These are phyloP conservation scores for Pseudomyrmex gracilis DNA, from an alignment of 1,140 invertebrate species.

Conservation along the genomic window DNA sequence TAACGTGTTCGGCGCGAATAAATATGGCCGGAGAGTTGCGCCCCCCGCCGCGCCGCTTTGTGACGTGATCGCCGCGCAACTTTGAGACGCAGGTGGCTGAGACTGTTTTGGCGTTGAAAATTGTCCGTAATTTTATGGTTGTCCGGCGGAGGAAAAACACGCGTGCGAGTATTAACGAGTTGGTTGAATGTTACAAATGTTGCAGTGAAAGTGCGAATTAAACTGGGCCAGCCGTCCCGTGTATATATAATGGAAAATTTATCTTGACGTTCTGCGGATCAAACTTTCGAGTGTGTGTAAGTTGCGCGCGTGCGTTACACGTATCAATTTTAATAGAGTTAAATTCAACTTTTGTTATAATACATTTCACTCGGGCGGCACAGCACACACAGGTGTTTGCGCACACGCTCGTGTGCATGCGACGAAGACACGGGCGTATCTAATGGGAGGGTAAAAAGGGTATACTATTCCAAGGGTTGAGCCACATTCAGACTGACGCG, in stretches of 20 bases:
- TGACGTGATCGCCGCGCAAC: slow-evolving; percentile 36
- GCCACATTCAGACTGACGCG: slow-evolving; percentile 68
- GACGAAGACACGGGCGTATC: slow-evolving; percentile 53
- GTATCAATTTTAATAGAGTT: slow-evolving; percentile 16
- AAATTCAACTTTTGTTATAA: slow-evolving; percentile 47
- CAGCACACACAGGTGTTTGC: not conserved
- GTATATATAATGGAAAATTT: slow-evolving; percentile 19
- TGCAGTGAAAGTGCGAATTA: slow-evolving; percentile 38
- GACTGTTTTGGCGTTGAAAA: slow-evolving; percentile 50
- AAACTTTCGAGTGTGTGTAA: slow-evolving; percentile 22
- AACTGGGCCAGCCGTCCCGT: slow-evolving; percentile 10
- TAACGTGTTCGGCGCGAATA: slow-evolving; percentile 45
- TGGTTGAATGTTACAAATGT: slow-evolving; percentile 38
- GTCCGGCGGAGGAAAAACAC: slow-evolving; percentile 40
- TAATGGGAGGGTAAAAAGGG: slow-evolving; percentile 65
- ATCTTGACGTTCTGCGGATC: not conserved
- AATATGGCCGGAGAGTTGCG: slow-evolving; percentile 41
- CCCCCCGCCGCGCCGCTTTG: too few relatives aligned
- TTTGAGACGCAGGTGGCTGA: slow-evolving; percentile 49
- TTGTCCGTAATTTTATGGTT: slow-evolving; percentile 52
- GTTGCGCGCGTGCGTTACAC: not conserved
- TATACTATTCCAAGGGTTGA: slow-evolving; percentile 54
- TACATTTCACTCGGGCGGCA: not conserved
- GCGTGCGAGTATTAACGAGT: slow-evolving; percentile 21
- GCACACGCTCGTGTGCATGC: slow-evolving; percentile 18